Evolutionary conservation across 2,113 vertebrate genomes (phyloP).

Genomic region (Rhynchomys soricoides): DNA sequence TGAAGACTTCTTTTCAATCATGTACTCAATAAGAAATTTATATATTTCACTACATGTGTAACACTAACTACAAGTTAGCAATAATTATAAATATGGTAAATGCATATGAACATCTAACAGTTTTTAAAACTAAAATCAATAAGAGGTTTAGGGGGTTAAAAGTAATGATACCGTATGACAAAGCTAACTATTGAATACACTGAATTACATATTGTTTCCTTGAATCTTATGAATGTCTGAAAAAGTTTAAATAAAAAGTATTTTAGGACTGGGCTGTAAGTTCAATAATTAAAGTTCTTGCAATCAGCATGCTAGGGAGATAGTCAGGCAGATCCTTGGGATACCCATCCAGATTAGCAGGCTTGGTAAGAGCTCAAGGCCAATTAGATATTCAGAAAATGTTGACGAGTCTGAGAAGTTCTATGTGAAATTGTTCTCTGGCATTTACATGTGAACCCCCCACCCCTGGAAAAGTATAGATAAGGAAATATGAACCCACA

Average conservation of each 20-base stretch:
- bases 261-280: background rate
- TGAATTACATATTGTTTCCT: background rate
- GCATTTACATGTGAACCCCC: background rate
- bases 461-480: background rate
- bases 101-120: background rate
- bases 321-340: background rate
- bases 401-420: background rate
- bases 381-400: background rate
- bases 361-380: background rate
- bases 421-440: background rate
- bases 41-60: background rate
- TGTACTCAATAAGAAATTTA: background rate
- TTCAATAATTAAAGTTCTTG: background rate
- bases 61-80: background rate
- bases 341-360: background rate
- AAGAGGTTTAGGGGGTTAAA: background rate
- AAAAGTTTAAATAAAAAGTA: background rate
- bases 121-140: background rate
- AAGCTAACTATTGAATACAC: background rate
- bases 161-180: no score
- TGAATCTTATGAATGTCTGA: background rate
- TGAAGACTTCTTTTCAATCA: background rate
- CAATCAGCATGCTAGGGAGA: background rate
- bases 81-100: background rate
- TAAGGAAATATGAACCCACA: background rate